A percentile compares a stretch with the other conserved stretches of the same genome.
Conservation (phyloP, 2,797 vertebrate genomes). For the Stomatorhinus walkeri region DNA sequence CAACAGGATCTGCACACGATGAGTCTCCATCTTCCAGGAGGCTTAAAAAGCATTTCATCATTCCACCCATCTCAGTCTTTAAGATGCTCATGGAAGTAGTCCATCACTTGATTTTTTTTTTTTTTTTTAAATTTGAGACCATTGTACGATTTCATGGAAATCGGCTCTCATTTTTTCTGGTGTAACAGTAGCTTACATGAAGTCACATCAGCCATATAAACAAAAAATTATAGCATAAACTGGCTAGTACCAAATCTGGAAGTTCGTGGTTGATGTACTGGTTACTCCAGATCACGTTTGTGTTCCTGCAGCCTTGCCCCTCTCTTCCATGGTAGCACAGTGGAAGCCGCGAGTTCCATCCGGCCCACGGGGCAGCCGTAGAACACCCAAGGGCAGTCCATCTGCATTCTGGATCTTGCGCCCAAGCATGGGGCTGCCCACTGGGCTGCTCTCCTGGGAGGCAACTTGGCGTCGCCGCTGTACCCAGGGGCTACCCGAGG, state of each 20-base stretch:
- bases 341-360: slow-evolving; percentile 92
- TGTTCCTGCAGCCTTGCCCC: slow-evolving; percentile 48
- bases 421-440: slow-evolving; percentile 76
- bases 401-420: slow-evolving; percentile 82
- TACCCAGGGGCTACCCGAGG: slow-evolving; percentile 91
- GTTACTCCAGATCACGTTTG: neutral
- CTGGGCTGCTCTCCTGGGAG: slow-evolving; percentile 79
- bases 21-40: neutral
- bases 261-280: neutral
- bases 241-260: neutral
- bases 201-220: slow-evolving; percentile 8
- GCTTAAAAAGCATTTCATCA: slow-evolving; percentile 13
- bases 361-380: slow-evolving; percentile 80
- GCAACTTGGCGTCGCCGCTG: slow-evolving; percentile 81
- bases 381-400: slow-evolving; percentile 78
- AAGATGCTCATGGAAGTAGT: slow-evolving; percentile 30
- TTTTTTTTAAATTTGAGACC: neutral
- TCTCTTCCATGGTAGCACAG: slow-evolving; percentile 50
- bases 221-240: slow-evolving; percentile 3
- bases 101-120: slow-evolving; percentile 18
- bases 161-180: slow-evolving; percentile 5
- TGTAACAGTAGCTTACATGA: slow-evolving; percentile 9
- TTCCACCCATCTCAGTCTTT: slow-evolving; percentile 18
- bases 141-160: slow-evolving; percentile 21
- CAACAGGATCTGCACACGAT: slow-evolving; percentile 28